phyloP scores from a whole-genome alignment of 2,888 invertebrate genomes.

The Agrochola lychnidis region DNA sequence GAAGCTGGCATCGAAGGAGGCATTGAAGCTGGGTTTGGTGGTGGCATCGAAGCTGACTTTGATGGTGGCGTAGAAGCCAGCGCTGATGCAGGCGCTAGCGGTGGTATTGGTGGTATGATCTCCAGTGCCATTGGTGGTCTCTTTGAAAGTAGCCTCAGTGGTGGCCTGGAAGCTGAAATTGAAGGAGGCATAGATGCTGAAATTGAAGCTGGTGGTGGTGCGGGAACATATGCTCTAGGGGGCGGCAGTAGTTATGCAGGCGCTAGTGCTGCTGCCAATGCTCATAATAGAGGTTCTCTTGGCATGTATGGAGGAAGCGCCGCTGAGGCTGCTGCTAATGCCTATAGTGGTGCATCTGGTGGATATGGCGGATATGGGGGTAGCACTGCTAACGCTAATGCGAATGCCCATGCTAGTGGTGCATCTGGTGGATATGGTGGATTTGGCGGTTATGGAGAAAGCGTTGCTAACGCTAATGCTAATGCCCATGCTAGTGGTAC shows the following conservation, averaged over 20 bases:
- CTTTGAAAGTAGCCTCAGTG: constrained; percentile 34
- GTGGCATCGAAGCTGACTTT: constrained; percentile 28
- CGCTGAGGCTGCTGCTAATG: neutral
- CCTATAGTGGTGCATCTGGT: neutral
- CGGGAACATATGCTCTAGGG: constrained; percentile 31
- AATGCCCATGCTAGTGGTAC: neutral
- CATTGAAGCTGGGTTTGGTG: constrained; percentile 30
- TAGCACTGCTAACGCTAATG: neutral
- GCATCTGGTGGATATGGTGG: neutral
- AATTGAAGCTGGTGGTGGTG: constrained; percentile 36
- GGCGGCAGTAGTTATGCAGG: constrained; percentile 8
- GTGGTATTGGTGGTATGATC: constrained; percentile 35
- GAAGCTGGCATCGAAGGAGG: constrained; percentile 31
- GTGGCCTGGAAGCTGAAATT: constrained; percentile 31
- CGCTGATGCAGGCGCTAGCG: constrained; percentile 17
- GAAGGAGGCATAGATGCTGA: constrained; percentile 41
- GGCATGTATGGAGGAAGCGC: neutral
- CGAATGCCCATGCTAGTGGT: neutral
- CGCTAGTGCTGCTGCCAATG: neutral
- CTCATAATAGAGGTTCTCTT: neutral
- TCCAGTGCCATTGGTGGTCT: constrained; percentile 46
- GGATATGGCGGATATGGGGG: neutral
- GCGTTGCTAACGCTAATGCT: neutral
- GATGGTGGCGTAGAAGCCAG: constrained; percentile 31
- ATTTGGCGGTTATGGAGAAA: neutral